Evolutionary conservation across 2,888 invertebrate genomes (phyloP), one percentile per base, ranked within the genome.

Genomic region (Malthinus flaveolus): DNA sequence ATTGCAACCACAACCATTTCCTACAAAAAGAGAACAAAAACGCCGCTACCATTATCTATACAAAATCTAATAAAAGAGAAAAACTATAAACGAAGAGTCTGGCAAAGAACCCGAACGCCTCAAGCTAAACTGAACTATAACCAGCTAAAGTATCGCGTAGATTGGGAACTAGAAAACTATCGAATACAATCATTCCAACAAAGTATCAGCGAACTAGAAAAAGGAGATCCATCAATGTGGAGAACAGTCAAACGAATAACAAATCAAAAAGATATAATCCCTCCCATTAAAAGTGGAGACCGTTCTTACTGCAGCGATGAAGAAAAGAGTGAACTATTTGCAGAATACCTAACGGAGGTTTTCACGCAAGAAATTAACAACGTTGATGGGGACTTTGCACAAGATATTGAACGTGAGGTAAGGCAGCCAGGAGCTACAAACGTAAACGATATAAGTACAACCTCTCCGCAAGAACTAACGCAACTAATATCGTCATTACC

Each of bases 381-480:
- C 1, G 13, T 15, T n/a, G 44, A 42, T 9, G 32, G 11, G 7
- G 23, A 33, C n/a, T 15, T 35, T 10, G 34, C 12, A 35, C 15
- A 34, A 35, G 34, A 35, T 7, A 49, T 15, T 8, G 15, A 49
- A 1, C 15, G 35, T 6, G 23, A 23, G 23, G n/a, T n/a, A n/a
- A n/a, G n/a, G n/a, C n/a, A n/a, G n/a, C 7, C 50, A 39, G 50
- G 23, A 13, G 32, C 12, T 8, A 37, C 35, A 1, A 59, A 56
- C n/a, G n/a, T n/a, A n/a, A n/a, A n/a, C n/a, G n/a, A n/a, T n/a
- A 23, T 23, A 23, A 5, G 3, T 51, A 37, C 45, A 15, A 46
- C 49, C 32, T 11, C 39, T 11, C 56, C 56, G 9, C 39, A 47
- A 13, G 60, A 60, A 46, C 42, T 60, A 10, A 35, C 8, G 0